A percentile compares a stretch with the other conserved stretches of the same genome.
phyloP scores from a whole-genome alignment of 1,140 invertebrate species.

The Drosophila mojavensis region DNA sequence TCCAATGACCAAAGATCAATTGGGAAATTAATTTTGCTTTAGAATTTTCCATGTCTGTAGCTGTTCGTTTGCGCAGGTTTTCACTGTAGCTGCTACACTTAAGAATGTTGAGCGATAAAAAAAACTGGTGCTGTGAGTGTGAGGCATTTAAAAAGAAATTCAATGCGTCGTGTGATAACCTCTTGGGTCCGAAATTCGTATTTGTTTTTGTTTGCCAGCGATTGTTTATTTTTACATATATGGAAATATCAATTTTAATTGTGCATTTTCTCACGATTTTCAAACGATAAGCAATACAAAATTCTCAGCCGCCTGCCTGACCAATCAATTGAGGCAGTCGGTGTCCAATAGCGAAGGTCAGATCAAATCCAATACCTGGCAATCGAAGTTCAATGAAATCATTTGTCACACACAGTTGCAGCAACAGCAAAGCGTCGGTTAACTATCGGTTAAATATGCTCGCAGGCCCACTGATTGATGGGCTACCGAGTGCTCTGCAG shows the following conservation, averaged over 20 bases:
- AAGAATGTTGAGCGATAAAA: slow-evolving; percentile 41
- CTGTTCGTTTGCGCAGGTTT: slow-evolving; percentile 1
- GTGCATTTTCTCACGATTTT: slow-evolving; percentile 75
- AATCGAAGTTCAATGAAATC: slow-evolving; percentile 18
- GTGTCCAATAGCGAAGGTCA: slow-evolving; percentile 45
- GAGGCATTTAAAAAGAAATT: slow-evolving; percentile 59
- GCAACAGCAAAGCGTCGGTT: neutral
- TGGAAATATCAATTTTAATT: slow-evolving; percentile 74
- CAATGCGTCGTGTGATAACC: slow-evolving; percentile 66
- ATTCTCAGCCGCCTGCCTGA: slow-evolving; percentile 11
- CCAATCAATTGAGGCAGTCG: slow-evolving; percentile 10
- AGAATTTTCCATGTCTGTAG: neutral
- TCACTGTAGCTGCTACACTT: slow-evolving; percentile 33
- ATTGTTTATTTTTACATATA: slow-evolving; percentile 63
- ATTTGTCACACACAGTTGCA: slow-evolving; percentile 5
- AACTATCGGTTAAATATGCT: slow-evolving; percentile 18
- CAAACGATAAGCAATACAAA: slow-evolving; percentile 38
- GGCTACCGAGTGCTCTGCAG: neutral
- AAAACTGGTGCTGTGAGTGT: slow-evolving; percentile 21
- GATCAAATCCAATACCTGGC: slow-evolving; percentile 3
- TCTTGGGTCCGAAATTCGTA: slow-evolving; percentile 51
- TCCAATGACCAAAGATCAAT: neutral
- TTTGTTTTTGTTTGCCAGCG: slow-evolving; percentile 46
- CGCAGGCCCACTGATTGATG: slow-evolving; percentile 30
- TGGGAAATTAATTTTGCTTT: neutral